These are phyloP conservation scores for Psilopsiagon aurifrons DNA, from an alignment of 2,113 vertebrate genomes.

Conservation along the genomic window DNA sequence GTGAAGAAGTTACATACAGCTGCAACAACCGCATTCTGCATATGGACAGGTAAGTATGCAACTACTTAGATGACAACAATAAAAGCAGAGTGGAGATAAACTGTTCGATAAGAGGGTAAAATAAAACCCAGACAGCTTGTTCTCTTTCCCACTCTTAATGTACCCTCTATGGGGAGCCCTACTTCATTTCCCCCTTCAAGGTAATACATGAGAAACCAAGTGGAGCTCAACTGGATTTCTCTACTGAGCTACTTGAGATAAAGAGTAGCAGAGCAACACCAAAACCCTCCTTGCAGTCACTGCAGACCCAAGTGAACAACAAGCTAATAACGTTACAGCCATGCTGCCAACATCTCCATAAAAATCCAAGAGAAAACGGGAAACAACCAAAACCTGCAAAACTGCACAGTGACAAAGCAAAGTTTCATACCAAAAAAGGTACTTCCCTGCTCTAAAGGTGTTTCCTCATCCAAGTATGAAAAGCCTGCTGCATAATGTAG, in stretches of 20 bases:
- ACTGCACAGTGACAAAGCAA: background rate
- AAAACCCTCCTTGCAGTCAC: background rate
- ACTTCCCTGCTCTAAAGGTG: background rate
- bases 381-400: background rate
- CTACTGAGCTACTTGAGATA: background rate
- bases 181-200: background rate
- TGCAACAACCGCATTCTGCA: background rate
- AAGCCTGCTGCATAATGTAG: background rate
- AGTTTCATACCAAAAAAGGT: background rate
- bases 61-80: background rate
- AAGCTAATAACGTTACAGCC: background rate
- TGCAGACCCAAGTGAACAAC: rapidly evolving
- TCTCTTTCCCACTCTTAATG: background rate
- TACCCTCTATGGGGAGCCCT: background rate
- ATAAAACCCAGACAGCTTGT: background rate
- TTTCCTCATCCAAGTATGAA: background rate
- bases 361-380: background rate
- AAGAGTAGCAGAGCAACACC: background rate
- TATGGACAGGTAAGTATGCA: background rate
- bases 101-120: background rate
- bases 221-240: background rate
- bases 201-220: background rate
- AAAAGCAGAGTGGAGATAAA: background rate
- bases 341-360: background rate
- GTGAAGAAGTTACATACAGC: background rate